Percentiles rank a stretch among this genome's conserved stretches.
phyloP scores from a whole-genome alignment of 2,797 vertebrate genomes.

The Diplodus puntazzo region DNA sequence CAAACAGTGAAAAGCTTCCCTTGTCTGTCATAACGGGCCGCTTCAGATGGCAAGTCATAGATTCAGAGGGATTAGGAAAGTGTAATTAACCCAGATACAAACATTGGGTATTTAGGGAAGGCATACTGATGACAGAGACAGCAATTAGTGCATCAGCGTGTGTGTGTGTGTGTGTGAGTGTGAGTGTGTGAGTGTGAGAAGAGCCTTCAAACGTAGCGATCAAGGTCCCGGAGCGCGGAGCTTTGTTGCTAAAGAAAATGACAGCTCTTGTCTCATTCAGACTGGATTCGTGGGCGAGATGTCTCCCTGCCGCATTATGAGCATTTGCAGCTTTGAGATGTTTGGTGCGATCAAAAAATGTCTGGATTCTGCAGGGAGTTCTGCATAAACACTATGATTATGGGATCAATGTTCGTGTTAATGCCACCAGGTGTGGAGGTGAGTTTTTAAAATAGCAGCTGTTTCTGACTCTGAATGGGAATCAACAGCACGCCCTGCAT shows the following conservation, averaged over 20 bases:
- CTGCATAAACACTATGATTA: constrained; percentile 70
- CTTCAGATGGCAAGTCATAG: constrained; percentile 18
- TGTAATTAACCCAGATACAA: constrained; percentile 73
- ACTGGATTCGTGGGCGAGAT: constrained; percentile 62
- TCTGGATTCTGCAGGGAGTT: constrained; percentile 55
- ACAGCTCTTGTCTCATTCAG: constrained; percentile 72
- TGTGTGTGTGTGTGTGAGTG: not conserved
- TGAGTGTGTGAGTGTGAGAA: constrained; percentile 27
- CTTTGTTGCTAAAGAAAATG: constrained; percentile 64
- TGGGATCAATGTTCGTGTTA: constrained; percentile 57
- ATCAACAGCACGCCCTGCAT: not conserved
- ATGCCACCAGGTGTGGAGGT: constrained; percentile 51
- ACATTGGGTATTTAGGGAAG: constrained; percentile 65
- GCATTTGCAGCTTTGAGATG: constrained; percentile 54
- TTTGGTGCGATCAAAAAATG: constrained; percentile 67
- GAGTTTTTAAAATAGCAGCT: constrained; percentile 51
- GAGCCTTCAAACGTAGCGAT: constrained; percentile 51
- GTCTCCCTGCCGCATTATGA: constrained; percentile 52
- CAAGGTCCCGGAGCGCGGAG: constrained; percentile 52
- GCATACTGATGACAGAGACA: constrained; percentile 54
- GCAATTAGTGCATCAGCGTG: constrained; percentile 55
- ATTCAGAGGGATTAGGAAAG: constrained; percentile 57
- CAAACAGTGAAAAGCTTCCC: constrained; percentile 33
- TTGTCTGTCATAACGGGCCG: constrained; percentile 32
- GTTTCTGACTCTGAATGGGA: constrained; percentile 38